Percentiles rank a stretch among this genome's conserved stretches.
These are phyloP conservation scores for Polietes domitor DNA, from an alignment of 2,888 invertebrate species.

Conservation along the genomic window DNA sequence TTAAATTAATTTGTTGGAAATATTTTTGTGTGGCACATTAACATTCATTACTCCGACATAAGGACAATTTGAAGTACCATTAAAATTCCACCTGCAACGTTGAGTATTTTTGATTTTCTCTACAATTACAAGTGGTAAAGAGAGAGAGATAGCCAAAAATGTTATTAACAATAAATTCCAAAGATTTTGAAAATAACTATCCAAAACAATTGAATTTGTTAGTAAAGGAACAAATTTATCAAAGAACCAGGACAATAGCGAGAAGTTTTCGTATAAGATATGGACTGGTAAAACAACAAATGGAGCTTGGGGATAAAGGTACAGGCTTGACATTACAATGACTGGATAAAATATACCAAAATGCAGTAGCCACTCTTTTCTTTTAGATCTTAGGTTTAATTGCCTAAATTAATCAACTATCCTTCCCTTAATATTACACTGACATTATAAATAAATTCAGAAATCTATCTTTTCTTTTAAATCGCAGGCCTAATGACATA, in stretches of 20 bases:
- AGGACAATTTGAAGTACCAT: constrained; percentile 24
- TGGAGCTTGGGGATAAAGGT: too few species aligned
- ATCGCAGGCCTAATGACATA: too few species aligned
- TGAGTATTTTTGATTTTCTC: not conserved
- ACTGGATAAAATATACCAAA: too few species aligned
- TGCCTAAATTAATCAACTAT: too few species aligned
- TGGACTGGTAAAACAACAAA: too few species aligned
- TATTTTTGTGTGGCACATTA: constrained; percentile 42
- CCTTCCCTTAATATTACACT: too few species aligned
- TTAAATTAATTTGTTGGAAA: constrained; percentile 66
- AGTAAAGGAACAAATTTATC: not conserved
- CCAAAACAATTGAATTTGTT: not conserved
- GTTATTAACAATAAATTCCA: not conserved
- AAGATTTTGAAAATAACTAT: not conserved
- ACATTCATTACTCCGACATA: constrained; percentile 23
- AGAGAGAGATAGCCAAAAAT: not conserved
- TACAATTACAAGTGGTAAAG: not conserved
- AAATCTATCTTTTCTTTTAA: too few species aligned
- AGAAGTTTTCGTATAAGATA: not conserved
- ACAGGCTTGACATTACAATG: too few species aligned
- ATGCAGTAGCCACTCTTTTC: too few species aligned
- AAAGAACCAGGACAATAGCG: not conserved
- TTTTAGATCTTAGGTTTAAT: too few species aligned
- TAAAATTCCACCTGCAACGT: constrained; percentile 21
- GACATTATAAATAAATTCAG: too few species aligned